Evolutionary conservation across 2,888 invertebrate genomes (phyloP).

Genomic region (Idaea aversata): DNA sequence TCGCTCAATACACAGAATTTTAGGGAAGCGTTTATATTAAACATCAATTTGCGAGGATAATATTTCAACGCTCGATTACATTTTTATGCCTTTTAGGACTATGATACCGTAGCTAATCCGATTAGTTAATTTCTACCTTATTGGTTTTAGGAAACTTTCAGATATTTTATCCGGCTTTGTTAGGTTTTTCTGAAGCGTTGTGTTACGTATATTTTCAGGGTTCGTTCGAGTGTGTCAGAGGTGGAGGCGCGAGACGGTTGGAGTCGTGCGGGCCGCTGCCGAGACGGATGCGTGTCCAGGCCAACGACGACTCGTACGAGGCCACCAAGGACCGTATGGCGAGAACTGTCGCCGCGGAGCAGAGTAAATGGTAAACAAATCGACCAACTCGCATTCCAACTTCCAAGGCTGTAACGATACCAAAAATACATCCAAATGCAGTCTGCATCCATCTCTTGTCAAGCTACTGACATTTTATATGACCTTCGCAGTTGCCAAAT

Average conservation of each 20-base stretch:
- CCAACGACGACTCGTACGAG: slow-evolving; percentile 97
- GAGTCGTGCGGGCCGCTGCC: slow-evolving; percentile 92
- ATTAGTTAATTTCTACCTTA: background rate
- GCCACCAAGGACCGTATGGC: slow-evolving; percentile 95
- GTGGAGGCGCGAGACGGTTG: slow-evolving; percentile 80
- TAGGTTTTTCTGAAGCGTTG: background rate
- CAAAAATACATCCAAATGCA: slow-evolving; percentile 9
- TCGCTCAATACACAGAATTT: slow-evolving; percentile 25
- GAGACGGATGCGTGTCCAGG: slow-evolving; percentile 94
- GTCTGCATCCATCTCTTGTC: background rate
- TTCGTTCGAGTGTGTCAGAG: slow-evolving; percentile 94
- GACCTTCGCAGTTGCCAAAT: background rate
- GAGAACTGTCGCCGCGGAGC: slow-evolving; percentile 93
- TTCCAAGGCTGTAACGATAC: background rate
- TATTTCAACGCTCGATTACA: slow-evolving; percentile 21
- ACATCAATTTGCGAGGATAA: slow-evolving; percentile 23
- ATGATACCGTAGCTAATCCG: background rate
- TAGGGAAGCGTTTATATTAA: slow-evolving; percentile 30
- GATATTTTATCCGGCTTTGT: background rate
- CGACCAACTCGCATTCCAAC: background rate
- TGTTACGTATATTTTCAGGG: slow-evolving; percentile 80
- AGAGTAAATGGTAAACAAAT: slow-evolving; percentile 90
- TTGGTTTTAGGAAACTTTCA: background rate
- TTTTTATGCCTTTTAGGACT: background rate
- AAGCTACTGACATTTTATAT: background rate